A percentile compares a stretch with the other conserved stretches of the same genome.
phyloP scores from a whole-genome alignment of 2,113 vertebrate species.

The Scomber japonicus region DNA sequence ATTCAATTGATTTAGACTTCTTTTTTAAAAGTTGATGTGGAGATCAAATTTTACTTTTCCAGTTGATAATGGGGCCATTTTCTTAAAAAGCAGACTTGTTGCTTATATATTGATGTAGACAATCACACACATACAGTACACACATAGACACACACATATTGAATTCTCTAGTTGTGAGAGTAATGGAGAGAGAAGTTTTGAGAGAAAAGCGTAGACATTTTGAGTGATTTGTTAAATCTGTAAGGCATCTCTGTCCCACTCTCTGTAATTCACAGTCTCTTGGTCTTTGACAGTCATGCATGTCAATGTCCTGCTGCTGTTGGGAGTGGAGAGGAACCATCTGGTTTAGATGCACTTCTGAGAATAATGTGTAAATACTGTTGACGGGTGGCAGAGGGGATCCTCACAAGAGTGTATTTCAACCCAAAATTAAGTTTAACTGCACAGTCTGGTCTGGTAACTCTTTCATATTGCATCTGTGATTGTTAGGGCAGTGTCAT shows the following conservation, averaged over 20 bases:
- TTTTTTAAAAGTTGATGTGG: conserved; percentile 42
- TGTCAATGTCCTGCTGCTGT: conserved; percentile 69
- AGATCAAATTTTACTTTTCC: conserved; percentile 36
- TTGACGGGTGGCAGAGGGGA: conserved; percentile 53
- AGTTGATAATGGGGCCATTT: conserved; percentile 4
- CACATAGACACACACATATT: conserved; percentile 10
- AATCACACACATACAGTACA: neutral
- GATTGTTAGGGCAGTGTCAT: conserved; percentile 6
- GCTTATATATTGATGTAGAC: conserved; percentile 24
- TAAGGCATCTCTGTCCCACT: conserved; percentile 26
- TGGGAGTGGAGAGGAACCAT: conserved; percentile 64
- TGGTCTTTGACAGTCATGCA: conserved; percentile 61
- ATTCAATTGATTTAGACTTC: conserved; percentile 68
- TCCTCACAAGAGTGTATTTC: conserved; percentile 47
- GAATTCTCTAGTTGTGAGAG: conserved; percentile 29
- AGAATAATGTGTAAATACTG: conserved; percentile 68
- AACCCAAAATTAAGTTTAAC: conserved; percentile 44
- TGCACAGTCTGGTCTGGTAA: conserved; percentile 19
- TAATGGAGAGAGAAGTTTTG: conserved; percentile 50
- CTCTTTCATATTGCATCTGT: conserved; percentile 14
- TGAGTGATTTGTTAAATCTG: conserved; percentile 49
- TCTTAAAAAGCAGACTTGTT: conserved; percentile 42
- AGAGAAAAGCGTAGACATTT: conserved; percentile 48
- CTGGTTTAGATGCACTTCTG: conserved; percentile 61
- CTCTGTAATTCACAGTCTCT: conserved; percentile 59